These are phyloP conservation scores for Dyspetes luteomarginatus DNA, from an alignment of 2,888 invertebrate species.

Conservation along the genomic window DNA sequence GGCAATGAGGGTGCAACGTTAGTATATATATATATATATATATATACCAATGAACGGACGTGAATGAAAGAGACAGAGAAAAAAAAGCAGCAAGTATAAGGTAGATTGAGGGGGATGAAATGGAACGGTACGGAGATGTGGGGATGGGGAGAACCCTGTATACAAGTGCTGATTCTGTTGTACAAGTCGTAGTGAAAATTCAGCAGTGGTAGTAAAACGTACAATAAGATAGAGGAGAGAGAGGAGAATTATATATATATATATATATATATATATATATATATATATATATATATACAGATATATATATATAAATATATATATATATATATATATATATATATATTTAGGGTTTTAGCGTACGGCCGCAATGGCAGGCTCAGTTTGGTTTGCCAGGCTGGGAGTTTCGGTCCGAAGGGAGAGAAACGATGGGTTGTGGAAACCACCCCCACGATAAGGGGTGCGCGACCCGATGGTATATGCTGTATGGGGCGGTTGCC, in stretches of 20 bases:
- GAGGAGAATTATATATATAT: too few species aligned
- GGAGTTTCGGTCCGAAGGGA: constrained; percentile 69
- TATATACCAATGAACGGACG: constrained; percentile 6
- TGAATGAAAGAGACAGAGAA: constrained; percentile 21
- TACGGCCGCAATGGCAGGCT: constrained; percentile 66
- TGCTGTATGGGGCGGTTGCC: constrained; percentile 29
- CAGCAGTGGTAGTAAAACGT: constrained; percentile 30
- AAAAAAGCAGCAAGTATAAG: constrained; percentile 44
- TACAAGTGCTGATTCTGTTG: constrained; percentile 44
- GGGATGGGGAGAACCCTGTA: constrained; percentile 41
- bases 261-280: constrained; percentile 17
- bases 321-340: not conserved
- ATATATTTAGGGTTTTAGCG: constrained; percentile 32
- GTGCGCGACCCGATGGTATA: constrained; percentile 48
- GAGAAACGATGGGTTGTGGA: too few species aligned
- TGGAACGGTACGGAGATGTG: constrained; percentile 54
- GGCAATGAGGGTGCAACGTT: constrained; percentile 52
- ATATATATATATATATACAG: not conserved
- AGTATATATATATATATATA: constrained; percentile 1
- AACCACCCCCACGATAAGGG: constrained; percentile 60
- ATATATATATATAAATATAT: not conserved
- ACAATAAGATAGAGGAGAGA: not conserved
- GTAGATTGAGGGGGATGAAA: constrained; percentile 63
- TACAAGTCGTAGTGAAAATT: constrained; percentile 31
- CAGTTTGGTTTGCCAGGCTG: constrained; percentile 72